Evolutionary conservation across 2,888 invertebrate species (phyloP), one percentile per base, ranked within the genome.

Genomic region (Elgonia sp.): DNA sequence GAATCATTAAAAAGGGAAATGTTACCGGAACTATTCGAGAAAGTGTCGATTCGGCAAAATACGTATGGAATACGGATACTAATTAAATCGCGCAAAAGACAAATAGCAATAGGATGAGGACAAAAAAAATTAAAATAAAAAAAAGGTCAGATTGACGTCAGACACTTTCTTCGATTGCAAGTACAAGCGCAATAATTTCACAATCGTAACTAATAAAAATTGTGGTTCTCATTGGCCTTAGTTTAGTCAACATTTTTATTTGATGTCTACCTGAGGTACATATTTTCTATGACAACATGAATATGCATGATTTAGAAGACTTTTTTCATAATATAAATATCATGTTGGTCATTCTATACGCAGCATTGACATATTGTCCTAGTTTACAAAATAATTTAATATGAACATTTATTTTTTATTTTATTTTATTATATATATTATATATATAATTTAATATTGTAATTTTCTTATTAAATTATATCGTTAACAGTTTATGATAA

Each of bases 1-100:
- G 77, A 77, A 84, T 84, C 69, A 84, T 84, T 77, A 84, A 84
- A 84, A 84, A 84, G 84, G 84, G 84, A 77, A 84, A 84, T 84
- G 76, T 39, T 77, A 76, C 62, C 70, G 62, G 76, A 77, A 53
- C 60, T 39, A 42, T 55, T 70, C 18, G 62, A 70, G 84, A 84
- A 76, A 84, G 84, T 84, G 84, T 76, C 84, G 76, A 84, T 84
- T 63, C 76, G 53, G 21, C 21, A 55, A 72, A 46, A 82, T 60
- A 40, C 21, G 65, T 55, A 55, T 21, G 16, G 70, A 82, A 73
- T 82, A 70, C 72, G 65, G 21, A 65, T 50, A 65, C 65, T 69
- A 69, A 80, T 80, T 69, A 80, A 69, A 37, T 12, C 29, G 29
- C 79, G 5, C 5, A 39, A 67, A 70, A 57, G 60, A 39, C 16